These are phyloP conservation scores for Cerceris rybyensis DNA, from an alignment of 2,888 invertebrate species.

Conservation along the genomic window DNA sequence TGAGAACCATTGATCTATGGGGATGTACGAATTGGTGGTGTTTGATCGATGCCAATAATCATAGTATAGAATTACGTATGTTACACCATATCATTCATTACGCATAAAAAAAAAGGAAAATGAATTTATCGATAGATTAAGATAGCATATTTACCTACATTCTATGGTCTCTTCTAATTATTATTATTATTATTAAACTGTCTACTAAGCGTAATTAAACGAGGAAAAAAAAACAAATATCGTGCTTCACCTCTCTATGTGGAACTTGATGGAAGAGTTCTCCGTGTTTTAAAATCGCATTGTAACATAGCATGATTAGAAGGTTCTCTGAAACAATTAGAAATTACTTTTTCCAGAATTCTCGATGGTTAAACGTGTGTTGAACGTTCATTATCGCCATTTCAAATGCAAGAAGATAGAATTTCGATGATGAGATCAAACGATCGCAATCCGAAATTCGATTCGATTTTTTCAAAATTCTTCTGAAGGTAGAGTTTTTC, in stretches of 20 bases:
- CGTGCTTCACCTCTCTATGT: conserved; percentile 66
- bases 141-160: conserved; percentile 61
- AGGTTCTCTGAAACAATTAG: conserved; percentile 58
- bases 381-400: conserved; percentile 4
- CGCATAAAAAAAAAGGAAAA: conserved; percentile 49
- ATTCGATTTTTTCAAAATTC: neutral
- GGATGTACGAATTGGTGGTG: conserved; percentile 24
- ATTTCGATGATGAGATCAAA: neutral
- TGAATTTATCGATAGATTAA: conserved; percentile 67
- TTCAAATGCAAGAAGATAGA: neutral
- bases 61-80: conserved; percentile 64
- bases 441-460: neutral
- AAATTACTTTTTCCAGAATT: conserved; percentile 60
- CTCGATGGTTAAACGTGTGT: conserved; percentile 22
- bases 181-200: conserved; percentile 52
- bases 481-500: neutral
- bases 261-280: conserved; percentile 51
- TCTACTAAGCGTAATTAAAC: conserved; percentile 56
- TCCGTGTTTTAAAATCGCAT: conserved; percentile 70
- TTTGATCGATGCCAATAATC: conserved; percentile 42
- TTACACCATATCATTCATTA: conserved; percentile 69
- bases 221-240: conserved; percentile 18
- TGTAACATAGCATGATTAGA: conserved; percentile 77
- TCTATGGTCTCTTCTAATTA: conserved; percentile 63
- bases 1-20: neutral